Percentiles rank a stretch among this genome's conserved stretches.
These are phyloP conservation scores for Aegotheles bennettii DNA, from an alignment of 2,113 vertebrate species.

Conservation along the genomic window DNA sequence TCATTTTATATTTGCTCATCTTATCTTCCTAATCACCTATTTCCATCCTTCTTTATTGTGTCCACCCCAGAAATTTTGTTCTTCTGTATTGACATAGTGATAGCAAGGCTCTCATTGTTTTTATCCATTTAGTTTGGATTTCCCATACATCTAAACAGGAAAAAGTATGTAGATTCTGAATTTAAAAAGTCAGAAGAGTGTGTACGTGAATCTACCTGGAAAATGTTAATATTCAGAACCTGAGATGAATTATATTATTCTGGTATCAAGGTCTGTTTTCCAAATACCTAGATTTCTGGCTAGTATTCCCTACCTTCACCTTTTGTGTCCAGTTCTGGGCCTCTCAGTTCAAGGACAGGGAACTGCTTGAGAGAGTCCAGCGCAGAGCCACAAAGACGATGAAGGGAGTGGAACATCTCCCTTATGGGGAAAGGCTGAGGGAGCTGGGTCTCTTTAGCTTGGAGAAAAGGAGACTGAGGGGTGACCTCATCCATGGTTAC, in stretches of 20 bases:
- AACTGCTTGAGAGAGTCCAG: too few relatives aligned
- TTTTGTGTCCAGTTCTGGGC: too few relatives aligned
- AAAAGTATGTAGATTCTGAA: background rate
- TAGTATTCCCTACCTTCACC: background rate
- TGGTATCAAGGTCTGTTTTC: background rate
- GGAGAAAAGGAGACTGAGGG: too few relatives aligned
- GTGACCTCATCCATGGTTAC: too few relatives aligned
- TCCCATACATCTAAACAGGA: background rate
- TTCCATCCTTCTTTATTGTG: background rate
- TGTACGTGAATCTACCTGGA: background rate
- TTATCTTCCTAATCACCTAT: background rate
- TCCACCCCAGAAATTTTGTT: background rate
- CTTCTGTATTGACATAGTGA: background rate
- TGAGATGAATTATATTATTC: background rate
- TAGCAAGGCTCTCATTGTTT: background rate
- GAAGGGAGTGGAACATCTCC: too few relatives aligned
- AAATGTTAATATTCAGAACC: background rate
- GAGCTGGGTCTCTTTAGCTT: too few relatives aligned
- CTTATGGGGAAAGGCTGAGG: too few relatives aligned
- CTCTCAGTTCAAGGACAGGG: too few relatives aligned
- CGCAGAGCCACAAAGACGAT: too few relatives aligned
- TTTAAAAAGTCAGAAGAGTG: background rate
- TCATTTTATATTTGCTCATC: background rate
- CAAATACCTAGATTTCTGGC: background rate
- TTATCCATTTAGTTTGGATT: background rate